phyloP scores from a whole-genome alignment of 2,888 invertebrate genomes.

The Didymodactylos carnosus region DNA sequence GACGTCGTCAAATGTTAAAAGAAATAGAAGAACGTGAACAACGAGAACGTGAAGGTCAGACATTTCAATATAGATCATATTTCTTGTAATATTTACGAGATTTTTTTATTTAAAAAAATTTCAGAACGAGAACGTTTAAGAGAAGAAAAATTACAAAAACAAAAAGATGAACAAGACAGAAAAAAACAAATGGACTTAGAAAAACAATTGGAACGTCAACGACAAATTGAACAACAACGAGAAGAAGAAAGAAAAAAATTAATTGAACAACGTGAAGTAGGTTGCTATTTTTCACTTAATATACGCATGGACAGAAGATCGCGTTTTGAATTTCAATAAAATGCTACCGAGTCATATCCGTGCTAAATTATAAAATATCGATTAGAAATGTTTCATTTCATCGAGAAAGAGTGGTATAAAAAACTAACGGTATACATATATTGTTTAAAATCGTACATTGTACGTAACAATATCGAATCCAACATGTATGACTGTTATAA shows the following conservation, averaged over 20 bases:
- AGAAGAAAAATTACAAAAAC: constrained; percentile 26
- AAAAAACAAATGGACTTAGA: constrained; percentile 70
- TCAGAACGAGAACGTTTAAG: not conserved
- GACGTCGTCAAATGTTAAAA: constrained; percentile 25
- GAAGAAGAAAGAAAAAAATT: constrained; percentile 59
- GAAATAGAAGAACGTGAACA: constrained; percentile 80
- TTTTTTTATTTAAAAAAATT: not conserved
- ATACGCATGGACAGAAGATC: not conserved
- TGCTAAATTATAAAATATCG: not conserved
- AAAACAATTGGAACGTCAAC: constrained; percentile 46
- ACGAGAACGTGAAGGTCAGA: constrained; percentile 69
- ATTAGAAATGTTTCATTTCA: too few relatives aligned
- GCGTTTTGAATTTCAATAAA: not conserved
- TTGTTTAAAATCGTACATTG: not conserved
- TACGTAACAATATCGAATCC: not conserved
- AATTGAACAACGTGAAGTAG: constrained; percentile 47
- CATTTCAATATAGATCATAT: too few relatives aligned
- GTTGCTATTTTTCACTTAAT: too few relatives aligned
- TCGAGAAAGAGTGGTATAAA: too few relatives aligned
- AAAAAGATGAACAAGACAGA: constrained; percentile 69
- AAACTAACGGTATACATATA: not conserved
- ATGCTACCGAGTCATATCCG: not conserved
- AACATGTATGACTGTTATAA: not conserved
- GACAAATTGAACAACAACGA: constrained; percentile 29
- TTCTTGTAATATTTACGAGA: not conserved